phyloP scores from a whole-genome alignment of 2,888 invertebrate species.

The Plagodis pulveraria region DNA sequence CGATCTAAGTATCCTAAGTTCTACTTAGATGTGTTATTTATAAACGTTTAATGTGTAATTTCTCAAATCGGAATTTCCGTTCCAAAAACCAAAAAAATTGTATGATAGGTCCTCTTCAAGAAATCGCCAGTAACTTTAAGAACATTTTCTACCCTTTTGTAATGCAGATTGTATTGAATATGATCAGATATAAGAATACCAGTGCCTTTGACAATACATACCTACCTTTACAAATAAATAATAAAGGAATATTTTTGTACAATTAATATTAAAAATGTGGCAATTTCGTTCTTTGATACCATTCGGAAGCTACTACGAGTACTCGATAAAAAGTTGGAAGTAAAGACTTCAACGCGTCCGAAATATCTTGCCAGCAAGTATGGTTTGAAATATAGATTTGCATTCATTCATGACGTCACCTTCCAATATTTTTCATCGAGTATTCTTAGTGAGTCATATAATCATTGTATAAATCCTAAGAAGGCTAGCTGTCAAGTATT shows the following conservation, averaged over 20 bases:
- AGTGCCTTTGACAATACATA: slow-evolving; percentile 84
- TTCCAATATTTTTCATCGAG: slow-evolving; percentile 21
- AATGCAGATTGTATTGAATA: slow-evolving; percentile 60
- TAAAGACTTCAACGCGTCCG: slow-evolving; percentile 23
- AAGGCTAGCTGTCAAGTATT: slow-evolving; percentile 69
- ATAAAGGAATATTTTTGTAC: slow-evolving; percentile 81
- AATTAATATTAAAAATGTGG: slow-evolving; percentile 61
- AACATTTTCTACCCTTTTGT: slow-evolving; percentile 46
- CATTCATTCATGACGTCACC: too few relatives aligned
- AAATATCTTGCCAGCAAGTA: slow-evolving; percentile 2
- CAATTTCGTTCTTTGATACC: slow-evolving; percentile 61
- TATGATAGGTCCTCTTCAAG: slow-evolving; percentile 61
- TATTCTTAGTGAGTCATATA: slow-evolving; percentile 28
- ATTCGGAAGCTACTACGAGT: slow-evolving; percentile 47
- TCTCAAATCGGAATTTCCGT: slow-evolving; percentile 75
- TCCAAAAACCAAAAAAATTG: slow-evolving; percentile 77
- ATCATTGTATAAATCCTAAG: slow-evolving; percentile 57
- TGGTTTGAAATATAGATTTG: too few relatives aligned
- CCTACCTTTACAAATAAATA: slow-evolving; percentile 75
- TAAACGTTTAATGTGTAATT: slow-evolving; percentile 71
- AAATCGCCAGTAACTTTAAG: slow-evolving; percentile 64
- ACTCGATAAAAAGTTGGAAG: slow-evolving; percentile 32
- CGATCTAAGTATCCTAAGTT: slow-evolving; percentile 74
- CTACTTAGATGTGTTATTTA: slow-evolving; percentile 79
- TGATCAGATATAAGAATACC: slow-evolving; percentile 69